Evolutionary conservation across 1,140 invertebrate species (phyloP).

Genomic region (Lepidotrigona ventralis): DNA sequence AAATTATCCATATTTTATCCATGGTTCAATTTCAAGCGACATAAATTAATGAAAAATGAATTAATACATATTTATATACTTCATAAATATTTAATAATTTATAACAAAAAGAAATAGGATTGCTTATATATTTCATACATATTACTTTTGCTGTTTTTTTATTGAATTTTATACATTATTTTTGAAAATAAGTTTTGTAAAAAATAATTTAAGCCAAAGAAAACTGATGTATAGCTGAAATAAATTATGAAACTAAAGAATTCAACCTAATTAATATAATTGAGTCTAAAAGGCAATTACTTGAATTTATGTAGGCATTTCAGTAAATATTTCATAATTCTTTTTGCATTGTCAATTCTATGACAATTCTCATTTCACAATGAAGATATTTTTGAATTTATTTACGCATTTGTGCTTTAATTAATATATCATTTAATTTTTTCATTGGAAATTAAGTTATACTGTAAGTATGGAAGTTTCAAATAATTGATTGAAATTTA

Average conservation of each 20-base stretch:
- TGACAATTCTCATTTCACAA: not conserved
- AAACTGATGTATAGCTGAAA: not conserved
- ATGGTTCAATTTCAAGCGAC: not conserved
- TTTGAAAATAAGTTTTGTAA: too few relatives aligned
- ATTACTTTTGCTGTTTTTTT: not conserved
- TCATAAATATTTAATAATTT: not conserved
- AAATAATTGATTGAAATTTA: conserved; percentile 1
- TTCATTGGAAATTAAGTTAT: not conserved
- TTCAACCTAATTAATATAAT: too few relatives aligned
- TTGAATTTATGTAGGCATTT: too few relatives aligned
- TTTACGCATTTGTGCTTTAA: not conserved
- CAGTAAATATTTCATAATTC: too few relatives aligned
- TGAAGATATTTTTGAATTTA: not conserved
- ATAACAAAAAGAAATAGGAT: not conserved
- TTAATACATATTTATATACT: too few relatives aligned
- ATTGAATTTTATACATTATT: not conserved
- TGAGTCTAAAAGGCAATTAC: too few relatives aligned
- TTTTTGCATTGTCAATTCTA: too few relatives aligned
- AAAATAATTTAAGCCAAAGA: not conserved
- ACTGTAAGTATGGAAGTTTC: not conserved
- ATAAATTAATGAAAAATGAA: not conserved
- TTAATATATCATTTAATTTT: not conserved
- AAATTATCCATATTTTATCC: too few relatives aligned
- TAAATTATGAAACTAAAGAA: not conserved
- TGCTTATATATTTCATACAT: not conserved